These are phyloP conservation scores for Hypsopygia costalis DNA, from an alignment of 2,888 invertebrate species.

Conservation along the genomic window DNA sequence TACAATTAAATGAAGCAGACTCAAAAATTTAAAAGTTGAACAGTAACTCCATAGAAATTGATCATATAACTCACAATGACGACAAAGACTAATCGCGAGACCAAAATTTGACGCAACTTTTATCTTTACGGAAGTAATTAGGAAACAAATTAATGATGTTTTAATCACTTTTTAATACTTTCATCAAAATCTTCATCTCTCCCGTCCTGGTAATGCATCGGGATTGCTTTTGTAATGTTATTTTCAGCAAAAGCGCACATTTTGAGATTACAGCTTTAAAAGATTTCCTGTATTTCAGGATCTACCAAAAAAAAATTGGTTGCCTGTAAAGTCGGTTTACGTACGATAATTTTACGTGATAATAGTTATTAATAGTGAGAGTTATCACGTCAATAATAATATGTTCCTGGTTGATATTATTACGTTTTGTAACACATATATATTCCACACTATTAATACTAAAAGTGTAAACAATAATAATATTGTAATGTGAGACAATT, in stretches of 20 bases:
- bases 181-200: constrained; percentile 5
- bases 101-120: constrained; percentile 18
- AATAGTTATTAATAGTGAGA: too few relatives aligned
- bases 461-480: too few relatives aligned
- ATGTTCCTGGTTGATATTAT: too few relatives aligned
- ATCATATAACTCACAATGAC: constrained; percentile 9
- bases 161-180: constrained; percentile 28
- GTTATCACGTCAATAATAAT: too few relatives aligned
- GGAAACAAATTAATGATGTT: constrained; percentile 24
- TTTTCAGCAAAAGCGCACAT: background rate
- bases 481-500: too few relatives aligned
- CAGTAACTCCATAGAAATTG: background rate
- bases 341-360: too few relatives aligned
- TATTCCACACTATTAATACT: too few relatives aligned
- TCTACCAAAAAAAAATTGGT: too few relatives aligned
- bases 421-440: too few relatives aligned
- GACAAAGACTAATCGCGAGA: constrained; percentile 14
- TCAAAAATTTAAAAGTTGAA: background rate
- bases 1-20: background rate
- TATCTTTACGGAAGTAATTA: constrained; percentile 27
- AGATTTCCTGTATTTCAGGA: background rate
- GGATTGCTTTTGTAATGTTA: background rate
- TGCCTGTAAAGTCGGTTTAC: too few relatives aligned
- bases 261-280: background rate
- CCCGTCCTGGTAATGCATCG: constrained; percentile 5